Conservation (phyloP, 2,113 vertebrate species). For the Rhinopithecus roxellana region DNA sequence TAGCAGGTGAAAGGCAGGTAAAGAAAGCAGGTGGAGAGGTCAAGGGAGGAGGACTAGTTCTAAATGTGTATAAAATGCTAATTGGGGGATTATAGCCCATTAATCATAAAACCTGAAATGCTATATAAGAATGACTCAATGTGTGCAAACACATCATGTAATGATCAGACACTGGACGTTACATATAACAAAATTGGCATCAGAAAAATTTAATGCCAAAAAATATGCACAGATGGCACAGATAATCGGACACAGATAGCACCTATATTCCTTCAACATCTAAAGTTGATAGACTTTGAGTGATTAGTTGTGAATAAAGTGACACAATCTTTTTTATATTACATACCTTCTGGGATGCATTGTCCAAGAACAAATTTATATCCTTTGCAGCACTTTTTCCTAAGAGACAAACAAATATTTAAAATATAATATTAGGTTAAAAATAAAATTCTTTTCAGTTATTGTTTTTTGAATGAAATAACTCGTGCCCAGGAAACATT, state of each 20-base stretch:
- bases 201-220: neutral
- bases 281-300: neutral
- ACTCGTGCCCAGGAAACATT: neutral
- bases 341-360: conserved; percentile 98
- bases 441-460: conserved; percentile 10
- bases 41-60: neutral
- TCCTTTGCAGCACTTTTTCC: conserved; percentile 97
- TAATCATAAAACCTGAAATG: neutral
- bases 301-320: neutral
- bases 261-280: neutral
- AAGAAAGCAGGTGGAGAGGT: neutral
- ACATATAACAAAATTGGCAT: neutral
- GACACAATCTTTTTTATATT: conserved; percentile 31
- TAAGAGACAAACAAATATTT: conserved; percentile 86
- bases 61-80: neutral
- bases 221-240: neutral
- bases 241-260: neutral
- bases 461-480: neutral
- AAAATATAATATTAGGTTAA: neutral
- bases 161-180: neutral
- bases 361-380: conserved; percentile 99
- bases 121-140: neutral
- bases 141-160: neutral
- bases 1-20: neutral
- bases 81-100: neutral